Percentiles rank a stretch among this genome's conserved stretches.
Evolutionary conservation across 2,888 invertebrate species (phyloP).

Genomic region (Galerucella calmariensis): DNA sequence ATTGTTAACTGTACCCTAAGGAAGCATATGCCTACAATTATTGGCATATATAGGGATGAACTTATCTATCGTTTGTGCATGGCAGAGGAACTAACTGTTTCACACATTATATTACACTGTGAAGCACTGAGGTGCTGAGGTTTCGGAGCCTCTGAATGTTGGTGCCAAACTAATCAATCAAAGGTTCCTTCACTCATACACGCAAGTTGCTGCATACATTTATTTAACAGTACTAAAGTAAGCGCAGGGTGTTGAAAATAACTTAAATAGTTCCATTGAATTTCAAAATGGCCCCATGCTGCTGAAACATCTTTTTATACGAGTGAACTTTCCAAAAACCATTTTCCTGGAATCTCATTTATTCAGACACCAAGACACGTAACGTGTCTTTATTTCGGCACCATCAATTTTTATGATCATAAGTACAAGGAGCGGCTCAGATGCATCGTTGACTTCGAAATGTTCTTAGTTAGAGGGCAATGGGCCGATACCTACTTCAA

Average conservation of each 20-base stretch:
- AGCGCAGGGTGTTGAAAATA: not conserved
- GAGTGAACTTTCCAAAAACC: not conserved
- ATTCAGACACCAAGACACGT: slow-evolving; percentile 21
- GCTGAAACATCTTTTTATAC: not conserved
- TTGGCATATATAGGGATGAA: no score
- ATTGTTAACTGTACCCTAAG: no score
- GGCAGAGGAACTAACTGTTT: no score
- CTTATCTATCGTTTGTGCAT: no score
- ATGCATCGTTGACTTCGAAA: slow-evolving; percentile 32
- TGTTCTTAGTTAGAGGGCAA: slow-evolving; percentile 32
- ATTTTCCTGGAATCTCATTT: slow-evolving; percentile 13
- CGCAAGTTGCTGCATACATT: no score
- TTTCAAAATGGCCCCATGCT: not conserved
- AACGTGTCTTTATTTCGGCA: slow-evolving; percentile 29
- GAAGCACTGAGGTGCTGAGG: no score
- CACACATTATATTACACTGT: no score
- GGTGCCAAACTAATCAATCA: no score
- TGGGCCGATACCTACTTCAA: slow-evolving; percentile 30
- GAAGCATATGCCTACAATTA: no score
- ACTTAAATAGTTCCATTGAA: not conserved
- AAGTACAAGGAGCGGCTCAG: slow-evolving; percentile 23
- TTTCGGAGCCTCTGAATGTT: no score
- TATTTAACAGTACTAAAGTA: no score
- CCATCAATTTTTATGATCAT: slow-evolving; percentile 36
- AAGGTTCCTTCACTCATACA: no score